Conservation (phyloP, 2,888 invertebrate species). For the Argyresthia goedartella region DNA sequence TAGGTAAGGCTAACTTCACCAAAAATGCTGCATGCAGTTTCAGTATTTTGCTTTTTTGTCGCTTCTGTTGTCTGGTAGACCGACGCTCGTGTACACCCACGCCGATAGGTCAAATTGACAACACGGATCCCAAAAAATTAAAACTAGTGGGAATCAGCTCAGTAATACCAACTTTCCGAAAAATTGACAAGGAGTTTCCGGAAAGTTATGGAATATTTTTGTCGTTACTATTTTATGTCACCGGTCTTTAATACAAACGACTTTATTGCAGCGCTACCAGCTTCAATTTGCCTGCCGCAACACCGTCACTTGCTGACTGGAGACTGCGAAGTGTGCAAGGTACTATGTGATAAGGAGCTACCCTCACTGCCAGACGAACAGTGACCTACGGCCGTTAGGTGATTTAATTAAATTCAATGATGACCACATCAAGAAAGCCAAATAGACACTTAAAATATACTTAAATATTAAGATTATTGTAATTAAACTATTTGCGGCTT, state of each 20-base stretch:
- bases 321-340: constrained; percentile 27
- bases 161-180: neutral
- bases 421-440: too few species aligned
- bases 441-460: too few species aligned
- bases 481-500: too few species aligned
- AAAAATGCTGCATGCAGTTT: too few species aligned
- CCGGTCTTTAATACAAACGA: neutral
- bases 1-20: too few species aligned
- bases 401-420: too few species aligned
- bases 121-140: neutral
- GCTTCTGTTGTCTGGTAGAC: neutral
- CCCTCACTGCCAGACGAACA: neutral
- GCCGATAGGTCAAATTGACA: neutral
- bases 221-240: neutral
- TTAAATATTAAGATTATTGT: too few species aligned
- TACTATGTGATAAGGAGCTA: neutral
- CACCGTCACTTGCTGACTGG: constrained; percentile 26
- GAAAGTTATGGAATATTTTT: neutral
- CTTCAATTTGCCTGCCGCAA: constrained; percentile 5
- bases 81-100: too few species aligned
- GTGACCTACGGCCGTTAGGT: neutral
- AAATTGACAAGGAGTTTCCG: neutral
- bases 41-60: neutral
- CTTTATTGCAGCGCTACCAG: constrained; percentile 2
- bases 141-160: neutral